phyloP scores from a whole-genome alignment of 30 jellyfish, hydroid and myxozoan species.

The Aurelia coerulea region DNA sequence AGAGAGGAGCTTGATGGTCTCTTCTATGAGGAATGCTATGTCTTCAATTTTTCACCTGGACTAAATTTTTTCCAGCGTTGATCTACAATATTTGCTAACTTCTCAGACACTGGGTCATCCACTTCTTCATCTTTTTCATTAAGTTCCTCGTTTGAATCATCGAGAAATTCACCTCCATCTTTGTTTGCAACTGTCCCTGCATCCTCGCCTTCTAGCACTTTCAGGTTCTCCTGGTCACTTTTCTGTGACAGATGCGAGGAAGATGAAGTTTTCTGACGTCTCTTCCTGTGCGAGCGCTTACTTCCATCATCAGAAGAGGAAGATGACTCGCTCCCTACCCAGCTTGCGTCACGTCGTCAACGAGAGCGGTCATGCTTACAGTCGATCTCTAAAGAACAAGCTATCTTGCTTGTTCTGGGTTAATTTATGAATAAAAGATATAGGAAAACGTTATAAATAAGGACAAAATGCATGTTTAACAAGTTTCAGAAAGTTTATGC shows the following conservation, averaged over 20 bases:
- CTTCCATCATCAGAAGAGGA: no score
- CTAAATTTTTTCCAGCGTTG: background rate
- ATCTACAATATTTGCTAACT: background rate
- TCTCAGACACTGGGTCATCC: no score
- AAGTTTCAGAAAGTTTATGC: no score
- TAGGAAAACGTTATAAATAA: no score
- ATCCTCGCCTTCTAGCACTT: background rate
- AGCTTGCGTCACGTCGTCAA: background rate
- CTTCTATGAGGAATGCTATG: no score
- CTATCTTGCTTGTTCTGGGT: no score
- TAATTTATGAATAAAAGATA: no score
- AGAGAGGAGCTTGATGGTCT: no score
- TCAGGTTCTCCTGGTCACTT: background rate
- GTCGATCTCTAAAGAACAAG: no score
- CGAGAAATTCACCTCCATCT: background rate
- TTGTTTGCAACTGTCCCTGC: constrained; percentile 4
- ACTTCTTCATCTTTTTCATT: no score
- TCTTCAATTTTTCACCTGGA: background rate
- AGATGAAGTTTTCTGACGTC: background rate
- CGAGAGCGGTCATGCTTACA: no score
- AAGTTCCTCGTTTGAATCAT: background rate
- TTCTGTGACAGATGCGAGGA: background rate
- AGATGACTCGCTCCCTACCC: background rate
- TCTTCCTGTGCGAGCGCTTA: background rate
- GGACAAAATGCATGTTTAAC: no score